Base-by-base conservation (phyloP, 1,140 invertebrate genomes). In the Brachionus calyciflorus region DNA sequence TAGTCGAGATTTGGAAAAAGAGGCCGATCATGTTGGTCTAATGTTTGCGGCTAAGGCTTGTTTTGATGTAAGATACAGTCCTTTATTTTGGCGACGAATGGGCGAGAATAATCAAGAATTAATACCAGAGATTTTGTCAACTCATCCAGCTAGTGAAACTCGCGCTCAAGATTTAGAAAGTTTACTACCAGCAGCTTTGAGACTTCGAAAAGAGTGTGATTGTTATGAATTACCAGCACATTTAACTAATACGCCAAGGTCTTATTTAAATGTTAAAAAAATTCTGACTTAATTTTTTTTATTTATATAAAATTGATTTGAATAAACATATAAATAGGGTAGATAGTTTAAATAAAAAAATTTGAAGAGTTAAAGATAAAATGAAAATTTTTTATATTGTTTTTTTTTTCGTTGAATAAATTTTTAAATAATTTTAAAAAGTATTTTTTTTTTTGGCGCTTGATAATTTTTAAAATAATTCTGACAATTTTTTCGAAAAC, bases 21-120 rank as follows among this genome's bases (percentile, higher is more conserved):
- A 90, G 83, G 90, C 90, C 65, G 90, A 90, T 82, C 81, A 86
- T 78, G 84, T 90, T 30, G 89, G 89, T 30, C 77, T 90, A 5
- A 79, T 83, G 68, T 79, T 90, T 41, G 86, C 88, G 65, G 88
- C 89, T n/a, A 90, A 89, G 87, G 88, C 88, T 28, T 90, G 89
- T 79, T 88, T 87, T 81, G 89, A 90, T 83, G 85, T 89, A 0
- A 79, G 89, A 76, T 87, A 89, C 80, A 86, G 87, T 41, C 85
- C 85, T 78, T 85, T 87, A 1, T 88, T 90, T 77, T 90, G 89
- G 89, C 81, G 79, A 37, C 86, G 86, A 77, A 89, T 90, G 88
- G 57, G 80, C 40, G 80, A 81, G 10, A 77, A 81, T 7, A 79
- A 82, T 5, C 73, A 81, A 10, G 68, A 68, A 0, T 69, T 53